Evolutionary conservation across 1,140 invertebrate genomes (phyloP).

Genomic region (Aphidius gifuensis): DNA sequence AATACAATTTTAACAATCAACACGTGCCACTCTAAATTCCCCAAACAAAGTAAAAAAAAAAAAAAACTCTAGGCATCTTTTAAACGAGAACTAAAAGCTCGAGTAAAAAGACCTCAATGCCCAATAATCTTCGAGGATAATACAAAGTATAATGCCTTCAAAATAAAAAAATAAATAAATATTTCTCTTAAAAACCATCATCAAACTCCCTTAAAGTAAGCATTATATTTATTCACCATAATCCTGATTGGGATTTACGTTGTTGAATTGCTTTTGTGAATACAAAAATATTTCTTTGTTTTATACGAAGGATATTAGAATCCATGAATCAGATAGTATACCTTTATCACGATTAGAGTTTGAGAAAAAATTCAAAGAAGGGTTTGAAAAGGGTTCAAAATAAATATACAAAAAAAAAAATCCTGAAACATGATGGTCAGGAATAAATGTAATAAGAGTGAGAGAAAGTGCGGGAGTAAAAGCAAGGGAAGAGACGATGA

Average conservation of each 20-base stretch:
- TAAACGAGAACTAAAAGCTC: background rate
- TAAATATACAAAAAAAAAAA: slow-evolving; percentile 1
- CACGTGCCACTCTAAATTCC: too few species aligned
- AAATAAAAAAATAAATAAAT: slow-evolving; percentile 1
- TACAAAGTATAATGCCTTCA: background rate
- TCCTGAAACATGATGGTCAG: background rate
- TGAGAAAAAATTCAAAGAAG: background rate
- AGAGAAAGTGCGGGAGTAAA: slow-evolving; percentile 8
- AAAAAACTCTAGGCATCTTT: background rate
- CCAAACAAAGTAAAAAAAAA: too few species aligned
- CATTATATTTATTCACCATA: slow-evolving; percentile 28
- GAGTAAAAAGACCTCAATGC: background rate
- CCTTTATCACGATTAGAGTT: background rate
- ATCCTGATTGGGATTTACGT: slow-evolving; percentile 33
- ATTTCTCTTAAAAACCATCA: slow-evolving; percentile 7
- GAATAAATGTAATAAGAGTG: slow-evolving; percentile 10
- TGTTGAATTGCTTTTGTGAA: slow-evolving; percentile 25
- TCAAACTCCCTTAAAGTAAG: slow-evolving; percentile 34
- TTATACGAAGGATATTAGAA: background rate
- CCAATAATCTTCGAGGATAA: background rate
- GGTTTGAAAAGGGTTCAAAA: background rate
- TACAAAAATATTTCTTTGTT: slow-evolving; percentile 39
- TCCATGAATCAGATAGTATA: slow-evolving; percentile 33
- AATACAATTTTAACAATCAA: too few species aligned
- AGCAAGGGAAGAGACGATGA: background rate